Evolutionary conservation across 1,140 invertebrate genomes (phyloP), one percentile per base, ranked within the genome.

Genomic region (Pantala flavescens): DNA sequence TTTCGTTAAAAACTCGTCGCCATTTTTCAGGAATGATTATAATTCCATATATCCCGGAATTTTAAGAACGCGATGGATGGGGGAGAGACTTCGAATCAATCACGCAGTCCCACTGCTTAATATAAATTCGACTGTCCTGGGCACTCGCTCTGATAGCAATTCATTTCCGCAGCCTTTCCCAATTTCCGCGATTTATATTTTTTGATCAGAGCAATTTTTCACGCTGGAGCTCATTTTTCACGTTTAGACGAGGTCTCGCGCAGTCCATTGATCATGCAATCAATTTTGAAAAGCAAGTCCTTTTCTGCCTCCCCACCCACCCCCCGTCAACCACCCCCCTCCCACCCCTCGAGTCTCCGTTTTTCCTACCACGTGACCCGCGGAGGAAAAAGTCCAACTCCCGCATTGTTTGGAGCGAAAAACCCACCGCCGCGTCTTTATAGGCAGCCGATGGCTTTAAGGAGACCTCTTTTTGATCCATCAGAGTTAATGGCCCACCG

Each of bases 131-230:
- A 63, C 49, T 63, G 49, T 63, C 49, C 3, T 63, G 49, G 49
- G 49, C 49, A 63, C 49, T 63, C 49, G 49, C 12, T 63, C 49
- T 63, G 49, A 63, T 63, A 63, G 49, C 49, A 16, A 63, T 63
- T 63, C 49, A 63, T 63, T 63, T 63, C 49, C 49, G 49, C 49
- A 63, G 49, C 49, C 49, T 63, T 63, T 63, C 49, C 49, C 49
- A 63, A 63, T 63, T 63, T 63, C 49, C 49, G 49, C 49, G 49
- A 63, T 63, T 63, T 63, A 63, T 63, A 63, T 63, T 63, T 63
- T 63, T 63, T 63, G 49, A 63, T 63, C 49, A 63, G 49, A 63
- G 49, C 49, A 63, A 63, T 63, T 63, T 63, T 63, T 63, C 49
- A 63, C n/a, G 49, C 49, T 7, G 5, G 49, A 63, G 49, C 49